These are phyloP conservation scores for Mystacides longicornis DNA, from an alignment of 2,888 invertebrate species.

Conservation along the genomic window DNA sequence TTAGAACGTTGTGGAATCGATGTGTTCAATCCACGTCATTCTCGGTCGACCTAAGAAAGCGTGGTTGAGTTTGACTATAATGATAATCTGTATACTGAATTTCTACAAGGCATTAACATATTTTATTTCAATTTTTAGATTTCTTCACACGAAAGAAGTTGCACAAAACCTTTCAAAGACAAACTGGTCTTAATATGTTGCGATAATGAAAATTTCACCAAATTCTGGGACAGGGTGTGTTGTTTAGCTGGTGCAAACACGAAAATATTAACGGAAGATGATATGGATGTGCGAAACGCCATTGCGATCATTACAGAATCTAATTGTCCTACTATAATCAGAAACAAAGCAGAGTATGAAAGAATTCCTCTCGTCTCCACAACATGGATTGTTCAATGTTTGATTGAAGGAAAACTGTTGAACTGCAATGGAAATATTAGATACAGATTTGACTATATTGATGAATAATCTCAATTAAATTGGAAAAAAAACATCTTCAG, in stretches of 20 bases:
- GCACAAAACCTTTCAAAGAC: slow-evolving; percentile 43
- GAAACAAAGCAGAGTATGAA: slow-evolving; percentile 46
- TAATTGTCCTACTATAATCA: slow-evolving; percentile 52
- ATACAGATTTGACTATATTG: slow-evolving; percentile 49
- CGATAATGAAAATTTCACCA: slow-evolving; percentile 46
- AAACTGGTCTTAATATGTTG: slow-evolving; percentile 46
- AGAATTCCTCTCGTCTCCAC: slow-evolving; percentile 59
- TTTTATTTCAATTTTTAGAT: slow-evolving; percentile 27
- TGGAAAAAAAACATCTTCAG: too few relatives aligned
- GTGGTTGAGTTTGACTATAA: too few relatives aligned
- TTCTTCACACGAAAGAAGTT: slow-evolving; percentile 32
- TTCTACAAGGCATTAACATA: background rate
- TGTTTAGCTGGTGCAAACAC: slow-evolving; percentile 49
- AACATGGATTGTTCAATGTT: slow-evolving; percentile 61
- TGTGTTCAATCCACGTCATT: too few relatives aligned
- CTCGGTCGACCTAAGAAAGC: too few relatives aligned
- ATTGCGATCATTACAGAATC: slow-evolving; percentile 54
- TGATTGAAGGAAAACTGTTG: slow-evolving; percentile 53
- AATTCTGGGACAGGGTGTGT: slow-evolving; percentile 57
- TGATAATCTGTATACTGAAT: too few relatives aligned
- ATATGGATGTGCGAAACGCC: slow-evolving; percentile 42
- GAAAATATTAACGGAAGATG: slow-evolving; percentile 42
- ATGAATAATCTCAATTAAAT: too few relatives aligned
- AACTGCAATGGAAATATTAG: slow-evolving; percentile 44
- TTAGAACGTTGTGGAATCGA: too few relatives aligned